These are phyloP conservation scores for Cataglyphis livida DNA, from an alignment of 2,888 invertebrate genomes.

Conservation along the genomic window DNA sequence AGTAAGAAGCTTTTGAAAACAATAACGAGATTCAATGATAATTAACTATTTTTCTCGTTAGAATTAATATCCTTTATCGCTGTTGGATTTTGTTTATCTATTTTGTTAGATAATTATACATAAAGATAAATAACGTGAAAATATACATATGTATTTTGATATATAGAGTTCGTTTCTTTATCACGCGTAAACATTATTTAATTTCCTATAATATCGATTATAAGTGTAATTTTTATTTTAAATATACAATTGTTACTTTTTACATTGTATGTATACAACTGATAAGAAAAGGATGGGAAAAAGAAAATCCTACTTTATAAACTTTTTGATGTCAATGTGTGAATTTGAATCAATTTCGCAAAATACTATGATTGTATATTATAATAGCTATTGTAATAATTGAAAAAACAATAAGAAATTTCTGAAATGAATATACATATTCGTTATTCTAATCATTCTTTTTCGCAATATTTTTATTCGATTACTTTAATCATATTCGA, in stretches of 20 bases:
- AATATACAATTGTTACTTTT: neutral
- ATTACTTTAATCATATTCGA: too few species aligned
- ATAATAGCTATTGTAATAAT: neutral
- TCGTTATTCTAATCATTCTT: too few species aligned
- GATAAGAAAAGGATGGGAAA: neutral
- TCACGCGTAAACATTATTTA: conserved; percentile 6
- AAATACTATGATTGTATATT: neutral
- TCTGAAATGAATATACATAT: too few species aligned
- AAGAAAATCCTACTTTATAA: neutral
- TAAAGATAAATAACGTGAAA: neutral
- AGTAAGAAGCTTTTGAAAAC: conserved; percentile 14
- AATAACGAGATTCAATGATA: neutral
- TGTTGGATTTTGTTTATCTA: neutral
- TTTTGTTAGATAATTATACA: neutral
- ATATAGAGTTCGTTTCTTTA: conserved; percentile 14
- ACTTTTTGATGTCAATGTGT: too few species aligned
- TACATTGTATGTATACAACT: neutral
- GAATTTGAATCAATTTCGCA: neutral
- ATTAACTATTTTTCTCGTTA: neutral
- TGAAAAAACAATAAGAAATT: neutral
- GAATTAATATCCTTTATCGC: neutral
- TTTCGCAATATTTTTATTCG: too few species aligned
- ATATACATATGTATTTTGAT: neutral
- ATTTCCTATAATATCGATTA: conserved; percentile 3
- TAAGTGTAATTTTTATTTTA: neutral